Base-by-base conservation (phyloP, 2,797 vertebrate species). In the Coranthus polyacanthus region DNA sequence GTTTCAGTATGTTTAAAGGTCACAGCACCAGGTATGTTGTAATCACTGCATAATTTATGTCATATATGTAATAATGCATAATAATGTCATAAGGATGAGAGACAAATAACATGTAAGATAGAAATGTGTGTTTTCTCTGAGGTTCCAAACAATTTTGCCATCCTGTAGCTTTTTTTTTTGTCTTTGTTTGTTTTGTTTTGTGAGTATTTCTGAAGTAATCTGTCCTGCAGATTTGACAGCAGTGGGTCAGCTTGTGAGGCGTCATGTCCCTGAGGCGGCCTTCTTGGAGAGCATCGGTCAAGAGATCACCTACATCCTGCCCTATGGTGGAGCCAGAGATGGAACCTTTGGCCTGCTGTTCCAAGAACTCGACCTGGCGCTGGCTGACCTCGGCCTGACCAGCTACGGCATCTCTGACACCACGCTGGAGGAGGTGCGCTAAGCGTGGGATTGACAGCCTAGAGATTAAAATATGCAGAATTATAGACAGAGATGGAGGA, bases 351-450 rank as follows among this genome's bases (percentile, higher is more conserved):
- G 95, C 49, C 92, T 89, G 17, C 94, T 99, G 61, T 99, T 99
- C 81, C 94, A 96, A 69, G 95, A 96, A 75, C 95, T 99, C 4
- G 97, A 99, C 79, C 92, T 94, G 64, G 94, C 95, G 52, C 94
- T 95, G 64, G 89, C 92, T 24, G 87, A 95, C 69, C 89, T 99
- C 24, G 95, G 96, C 24, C 95, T 99, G 88, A 97, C 94, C 54
- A 98, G 96, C 90, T 99, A 98, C 0, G 98, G 98, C 73, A 97
- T 99, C 83, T 97, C 98, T 4, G 97, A 99, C 93, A 98, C 98
- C 0, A 98, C 96, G 0, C 88, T 99, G 81, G 98, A 99, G 78
- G 98, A 99, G 94, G 98, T 99, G 86, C 29, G 8, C 20, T 20
- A 65, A 64, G 81, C 18, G 13, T 75, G 45, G 24, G 46, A 43